phyloP scores from a whole-genome alignment of 2,888 invertebrate genomes.

The Thera britannica region DNA sequence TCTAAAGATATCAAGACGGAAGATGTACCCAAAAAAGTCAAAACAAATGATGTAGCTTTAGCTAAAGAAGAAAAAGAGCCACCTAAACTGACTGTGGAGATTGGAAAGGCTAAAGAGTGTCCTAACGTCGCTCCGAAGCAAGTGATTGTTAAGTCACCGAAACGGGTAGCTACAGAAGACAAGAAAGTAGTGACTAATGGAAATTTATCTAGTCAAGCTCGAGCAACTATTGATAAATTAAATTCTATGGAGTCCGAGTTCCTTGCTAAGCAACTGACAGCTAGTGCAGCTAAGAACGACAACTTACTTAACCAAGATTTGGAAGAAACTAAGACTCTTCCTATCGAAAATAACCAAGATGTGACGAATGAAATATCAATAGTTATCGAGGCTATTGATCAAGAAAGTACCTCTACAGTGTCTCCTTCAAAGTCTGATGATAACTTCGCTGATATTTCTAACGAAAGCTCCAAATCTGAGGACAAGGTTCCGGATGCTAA shows the following conservation, averaged over 20 bases:
- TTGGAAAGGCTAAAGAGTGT: slow-evolving; percentile 74
- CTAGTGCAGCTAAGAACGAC: slow-evolving; percentile 66
- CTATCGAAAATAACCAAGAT: slow-evolving; percentile 18
- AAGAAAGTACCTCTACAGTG: slow-evolving; percentile 49
- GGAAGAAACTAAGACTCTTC: slow-evolving; percentile 45
- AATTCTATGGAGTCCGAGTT: slow-evolving; percentile 75
- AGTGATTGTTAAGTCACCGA: slow-evolving; percentile 71
- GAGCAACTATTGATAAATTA: slow-evolving; percentile 63
- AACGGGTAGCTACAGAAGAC: slow-evolving; percentile 52
- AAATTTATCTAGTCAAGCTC: slow-evolving; percentile 62
- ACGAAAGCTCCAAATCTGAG: slow-evolving; percentile 66
- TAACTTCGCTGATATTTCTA: slow-evolving; percentile 71
- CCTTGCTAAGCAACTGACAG: slow-evolving; percentile 61
- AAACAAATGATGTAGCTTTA: slow-evolving; percentile 12
- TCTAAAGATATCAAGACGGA: slow-evolving; percentile 20
- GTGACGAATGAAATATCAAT: slow-evolving; percentile 24
- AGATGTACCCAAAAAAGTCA: slow-evolving; percentile 30
- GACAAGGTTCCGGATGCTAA: slow-evolving; percentile 39
- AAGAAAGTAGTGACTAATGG: slow-evolving; percentile 36
- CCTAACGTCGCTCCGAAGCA: slow-evolving; percentile 66
- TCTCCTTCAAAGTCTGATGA: slow-evolving; percentile 72
- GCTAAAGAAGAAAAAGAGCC: slow-evolving; percentile 39
- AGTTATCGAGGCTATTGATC: slow-evolving; percentile 42
- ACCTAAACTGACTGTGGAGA: slow-evolving; percentile 56
- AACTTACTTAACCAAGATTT: slow-evolving; percentile 67